phyloP scores from a whole-genome alignment of 2,113 vertebrate species.

The Brachionichthys hirsutus region DNA sequence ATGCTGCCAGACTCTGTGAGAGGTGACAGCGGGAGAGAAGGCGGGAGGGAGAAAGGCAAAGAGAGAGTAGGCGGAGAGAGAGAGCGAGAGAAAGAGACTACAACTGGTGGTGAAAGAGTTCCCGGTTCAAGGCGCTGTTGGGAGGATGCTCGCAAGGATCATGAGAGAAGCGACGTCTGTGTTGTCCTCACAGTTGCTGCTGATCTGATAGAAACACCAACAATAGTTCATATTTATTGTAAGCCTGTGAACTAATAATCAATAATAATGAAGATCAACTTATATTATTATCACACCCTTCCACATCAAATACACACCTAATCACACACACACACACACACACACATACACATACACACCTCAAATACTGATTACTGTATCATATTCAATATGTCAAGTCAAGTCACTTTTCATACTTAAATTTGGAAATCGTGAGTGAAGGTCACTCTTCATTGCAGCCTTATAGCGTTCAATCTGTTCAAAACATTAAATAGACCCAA shows the following conservation, averaged over 20 bases:
- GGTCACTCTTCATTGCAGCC: neutral
- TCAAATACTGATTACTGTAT: neutral
- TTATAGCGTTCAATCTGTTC: neutral
- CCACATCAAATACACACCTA: too few species aligned
- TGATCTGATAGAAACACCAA: neutral
- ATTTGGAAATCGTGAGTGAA: neutral
- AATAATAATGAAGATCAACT: neutral
- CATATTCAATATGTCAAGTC: neutral
- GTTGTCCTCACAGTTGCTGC: neutral
- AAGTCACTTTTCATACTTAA: neutral
- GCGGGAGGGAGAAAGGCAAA: constrained; percentile 20
- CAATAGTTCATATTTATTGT: neutral
- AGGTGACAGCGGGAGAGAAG: constrained; percentile 83
- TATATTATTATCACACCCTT: neutral
- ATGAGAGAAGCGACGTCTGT: neutral
- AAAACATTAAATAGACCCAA: neutral
- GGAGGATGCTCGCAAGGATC: constrained; percentile 21
- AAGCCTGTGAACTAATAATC: neutral
- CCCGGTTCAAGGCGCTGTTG: constrained; percentile 20
- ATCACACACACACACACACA: too few species aligned
- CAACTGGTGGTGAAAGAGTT: constrained; percentile 29
- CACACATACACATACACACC: too few species aligned
- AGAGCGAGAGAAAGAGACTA: constrained; percentile 13
- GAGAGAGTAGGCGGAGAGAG: constrained; percentile 4
- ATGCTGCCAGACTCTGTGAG: constrained; percentile 84